phyloP scores from a whole-genome alignment of 2,113 vertebrate species.

The Camelus bactrianus region DNA sequence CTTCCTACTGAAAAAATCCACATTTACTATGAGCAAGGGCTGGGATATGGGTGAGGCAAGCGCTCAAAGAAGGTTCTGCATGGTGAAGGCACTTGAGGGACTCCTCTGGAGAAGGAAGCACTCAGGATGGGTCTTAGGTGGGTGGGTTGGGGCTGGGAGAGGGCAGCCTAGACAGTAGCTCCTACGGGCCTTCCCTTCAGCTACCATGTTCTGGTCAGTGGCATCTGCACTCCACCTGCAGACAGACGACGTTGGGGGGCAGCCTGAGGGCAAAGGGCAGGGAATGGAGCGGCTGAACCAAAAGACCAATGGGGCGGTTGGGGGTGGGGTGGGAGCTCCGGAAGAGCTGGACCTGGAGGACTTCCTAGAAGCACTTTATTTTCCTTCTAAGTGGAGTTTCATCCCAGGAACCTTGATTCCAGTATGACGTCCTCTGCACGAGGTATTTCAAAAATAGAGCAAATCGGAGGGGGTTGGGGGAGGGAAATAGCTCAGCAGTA shows the following conservation, averaged over 20 bases:
- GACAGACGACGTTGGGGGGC: background rate
- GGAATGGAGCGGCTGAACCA: background rate
- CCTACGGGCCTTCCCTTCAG: background rate
- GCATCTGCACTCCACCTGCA: background rate
- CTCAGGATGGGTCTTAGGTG: background rate
- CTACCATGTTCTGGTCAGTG: background rate
- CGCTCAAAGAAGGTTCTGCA: background rate
- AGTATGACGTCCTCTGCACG: background rate
- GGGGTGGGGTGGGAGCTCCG: background rate
- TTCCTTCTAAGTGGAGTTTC: slow-evolving; percentile 42
- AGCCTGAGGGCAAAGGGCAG: background rate
- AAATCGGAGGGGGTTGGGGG: background rate
- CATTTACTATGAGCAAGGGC: background rate
- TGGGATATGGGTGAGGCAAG: background rate
- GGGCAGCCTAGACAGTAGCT: background rate
- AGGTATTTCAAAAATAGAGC: background rate
- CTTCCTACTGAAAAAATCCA: background rate
- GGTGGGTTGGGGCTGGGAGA: background rate
- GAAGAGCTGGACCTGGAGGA: background rate
- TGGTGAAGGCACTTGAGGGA: background rate
- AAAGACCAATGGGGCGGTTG: no score
- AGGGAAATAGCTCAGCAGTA: no score
- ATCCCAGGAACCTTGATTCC: background rate
- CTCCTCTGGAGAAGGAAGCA: background rate
- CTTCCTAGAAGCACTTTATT: slow-evolving; percentile 5